A percentile compares a stretch with the other conserved stretches of the same genome.
Conservation (phyloP, 2,113 vertebrate species). For the Pagrus major region DNA sequence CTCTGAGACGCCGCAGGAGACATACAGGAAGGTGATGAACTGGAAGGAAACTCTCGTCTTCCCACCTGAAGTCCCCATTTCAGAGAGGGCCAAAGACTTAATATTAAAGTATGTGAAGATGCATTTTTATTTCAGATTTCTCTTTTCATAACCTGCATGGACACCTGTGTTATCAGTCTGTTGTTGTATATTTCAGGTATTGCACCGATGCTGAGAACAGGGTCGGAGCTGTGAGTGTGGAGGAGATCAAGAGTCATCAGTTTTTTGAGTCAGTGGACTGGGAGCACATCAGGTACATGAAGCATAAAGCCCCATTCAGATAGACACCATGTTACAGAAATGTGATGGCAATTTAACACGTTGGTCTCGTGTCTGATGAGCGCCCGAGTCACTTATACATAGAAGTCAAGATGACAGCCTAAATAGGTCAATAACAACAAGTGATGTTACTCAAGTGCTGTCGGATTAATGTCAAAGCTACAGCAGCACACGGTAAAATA, state of each 20-base stretch:
- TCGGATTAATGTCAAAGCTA: neutral
- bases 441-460: neutral
- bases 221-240: conserved; percentile 92
- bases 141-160: too few relatives aligned
- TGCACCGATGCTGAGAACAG: conserved; percentile 95
- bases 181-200: conserved; percentile 84
- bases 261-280: conserved; percentile 99
- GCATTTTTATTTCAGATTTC: neutral
- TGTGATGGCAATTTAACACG: neutral
- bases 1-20: conserved; percentile 98
- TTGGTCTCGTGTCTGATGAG: neutral
- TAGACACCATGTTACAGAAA: neutral
- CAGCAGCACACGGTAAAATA: neutral
- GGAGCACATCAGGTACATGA: conserved; percentile 96
- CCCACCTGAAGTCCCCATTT: conserved; percentile 98
- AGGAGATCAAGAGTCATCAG: conserved; percentile 94
- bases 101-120: conserved; percentile 83
- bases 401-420: neutral
- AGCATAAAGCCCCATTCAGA: neutral
- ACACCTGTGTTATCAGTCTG: neutral
- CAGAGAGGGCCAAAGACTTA: conserved; percentile 96
- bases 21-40: conserved; percentile 99
- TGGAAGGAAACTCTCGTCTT: conserved; percentile 98
- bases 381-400: neutral
- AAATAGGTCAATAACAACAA: neutral